Base-by-base conservation (phyloP, 1,140 invertebrate species). In the Heterodera schachtii region DNA sequence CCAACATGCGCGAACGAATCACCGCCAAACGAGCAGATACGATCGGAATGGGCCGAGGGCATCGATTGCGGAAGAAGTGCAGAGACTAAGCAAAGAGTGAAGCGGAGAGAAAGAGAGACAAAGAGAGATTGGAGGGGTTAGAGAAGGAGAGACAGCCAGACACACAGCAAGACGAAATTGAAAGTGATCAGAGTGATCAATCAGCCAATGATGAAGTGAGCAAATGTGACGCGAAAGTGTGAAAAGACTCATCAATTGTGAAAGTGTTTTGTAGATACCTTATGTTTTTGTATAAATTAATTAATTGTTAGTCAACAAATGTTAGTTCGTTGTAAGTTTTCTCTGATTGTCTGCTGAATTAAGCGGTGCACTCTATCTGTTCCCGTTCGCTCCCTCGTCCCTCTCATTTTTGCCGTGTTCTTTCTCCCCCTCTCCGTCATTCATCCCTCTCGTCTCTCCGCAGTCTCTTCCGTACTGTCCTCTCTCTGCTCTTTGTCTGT, bases 1-100 rank as follows among this genome's bases (percentile, higher is more conserved):
- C 44, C 67, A 73, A 76, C 81, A 82, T 49, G 81, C 78, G 11
- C 67, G 81, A 41, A 74, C 70, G n/a, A 83, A 82, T 69, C 81
- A 82, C 69, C 81, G 81, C 6, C 81, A 80, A 69, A 31, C 52
- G 43, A 80, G 57, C 70, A 46, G 79, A 69, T 60, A 80, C 74
- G 57, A 80, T 41, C 60, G 79, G 6, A 8, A 47, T 19, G 3
- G 13, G 46, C 41, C 19, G n/a, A 44, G 21, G 57, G 57, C 70
- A 41, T 73, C 21, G 3, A 74, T 73, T 74, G 57, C 71, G 64
- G 64, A 69, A 16, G 57, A 64, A 21, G 52, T 9, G 41, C 52
- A 21, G 46, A 64, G 71, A 78, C 52, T 64, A 8, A n/a, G 43
- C 43, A 43, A 13, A 19, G 43, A 52, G 46, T 57, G 49, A 60